Evolutionary conservation across 2,113 vertebrate genomes (phyloP).

Genomic region (Melanocharis versteri): DNA sequence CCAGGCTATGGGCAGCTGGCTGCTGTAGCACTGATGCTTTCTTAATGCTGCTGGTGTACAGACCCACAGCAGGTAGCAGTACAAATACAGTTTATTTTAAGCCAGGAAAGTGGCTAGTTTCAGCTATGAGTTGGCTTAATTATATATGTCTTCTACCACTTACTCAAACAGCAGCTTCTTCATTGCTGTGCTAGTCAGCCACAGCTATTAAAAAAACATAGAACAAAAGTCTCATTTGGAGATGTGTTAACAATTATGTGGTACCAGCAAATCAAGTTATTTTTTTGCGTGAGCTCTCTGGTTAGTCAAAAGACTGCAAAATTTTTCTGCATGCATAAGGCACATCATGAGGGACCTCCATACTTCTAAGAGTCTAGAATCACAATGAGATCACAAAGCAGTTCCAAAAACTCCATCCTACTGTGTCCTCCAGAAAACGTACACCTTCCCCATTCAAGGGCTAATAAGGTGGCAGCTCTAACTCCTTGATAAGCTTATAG

Average conservation of each 20-base stretch:
- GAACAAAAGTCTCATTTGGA: background rate
- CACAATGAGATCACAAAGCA: background rate
- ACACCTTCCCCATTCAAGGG: background rate
- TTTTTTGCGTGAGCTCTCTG: background rate
- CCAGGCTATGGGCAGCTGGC: background rate
- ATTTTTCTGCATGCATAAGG: background rate
- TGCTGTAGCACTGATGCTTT: background rate
- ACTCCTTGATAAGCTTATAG: background rate
- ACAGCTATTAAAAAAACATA: background rate
- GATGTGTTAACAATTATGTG: background rate
- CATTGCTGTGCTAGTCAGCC: background rate
- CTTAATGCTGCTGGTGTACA: background rate
- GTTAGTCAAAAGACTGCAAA: background rate
- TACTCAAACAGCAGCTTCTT: background rate
- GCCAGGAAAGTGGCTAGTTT: background rate
- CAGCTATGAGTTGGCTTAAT: background rate
- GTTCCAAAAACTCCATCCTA: background rate
- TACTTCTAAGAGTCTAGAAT: background rate
- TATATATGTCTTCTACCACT: background rate
- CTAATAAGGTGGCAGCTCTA: background rate
- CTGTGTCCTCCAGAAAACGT: background rate
- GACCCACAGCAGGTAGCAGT: background rate
- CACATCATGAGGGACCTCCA: background rate
- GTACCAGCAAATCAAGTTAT: background rate
- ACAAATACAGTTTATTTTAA: background rate